Percentiles rank a stretch among this genome's conserved stretches.
phyloP scores from a whole-genome alignment of 1,140 invertebrate genomes.

The Eupeodes corollae region DNA sequence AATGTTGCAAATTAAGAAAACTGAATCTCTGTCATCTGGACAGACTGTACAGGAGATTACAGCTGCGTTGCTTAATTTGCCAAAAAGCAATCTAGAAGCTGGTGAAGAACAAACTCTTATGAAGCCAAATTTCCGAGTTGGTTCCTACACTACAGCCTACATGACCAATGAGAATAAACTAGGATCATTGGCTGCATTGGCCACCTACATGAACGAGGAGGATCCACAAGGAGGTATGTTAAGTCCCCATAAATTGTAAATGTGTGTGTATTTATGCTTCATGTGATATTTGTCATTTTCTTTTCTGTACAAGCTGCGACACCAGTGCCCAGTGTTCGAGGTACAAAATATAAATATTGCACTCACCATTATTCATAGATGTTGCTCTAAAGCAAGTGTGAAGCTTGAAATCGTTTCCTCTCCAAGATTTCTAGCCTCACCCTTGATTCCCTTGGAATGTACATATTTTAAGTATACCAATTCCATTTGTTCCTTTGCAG shows the following conservation, averaged over 20 bases:
- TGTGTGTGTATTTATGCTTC: too few species aligned
- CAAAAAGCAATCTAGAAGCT: slow-evolving; percentile 10
- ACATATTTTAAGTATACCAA: background rate
- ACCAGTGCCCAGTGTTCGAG: slow-evolving; percentile 15
- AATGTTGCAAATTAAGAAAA: slow-evolving; percentile 28
- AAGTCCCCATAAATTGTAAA: too few species aligned
- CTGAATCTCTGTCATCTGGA: slow-evolving; percentile 40
- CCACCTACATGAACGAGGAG: slow-evolving; percentile 30
- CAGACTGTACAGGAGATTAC: slow-evolving; percentile 30
- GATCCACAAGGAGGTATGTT: slow-evolving; percentile 31
- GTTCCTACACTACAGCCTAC: slow-evolving; percentile 40
- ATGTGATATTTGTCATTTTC: background rate
- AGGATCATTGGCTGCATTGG: slow-evolving; percentile 30
- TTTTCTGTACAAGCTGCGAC: slow-evolving; percentile 26
- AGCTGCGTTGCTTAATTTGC: slow-evolving; percentile 24
- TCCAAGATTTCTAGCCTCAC: too few species aligned
- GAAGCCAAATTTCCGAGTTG: slow-evolving; percentile 47
- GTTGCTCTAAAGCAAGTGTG: too few species aligned
- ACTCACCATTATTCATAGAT: too few species aligned
- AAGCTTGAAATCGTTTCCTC: too few species aligned
- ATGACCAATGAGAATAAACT: slow-evolving; percentile 21
- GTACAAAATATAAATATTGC: too few species aligned
- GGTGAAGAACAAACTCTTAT: slow-evolving; percentile 19
- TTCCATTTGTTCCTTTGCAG: slow-evolving; percentile 9
- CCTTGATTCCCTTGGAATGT: background rate